phyloP scores from a whole-genome alignment of 1,140 invertebrate species.

The Planococcus citri region DNA sequence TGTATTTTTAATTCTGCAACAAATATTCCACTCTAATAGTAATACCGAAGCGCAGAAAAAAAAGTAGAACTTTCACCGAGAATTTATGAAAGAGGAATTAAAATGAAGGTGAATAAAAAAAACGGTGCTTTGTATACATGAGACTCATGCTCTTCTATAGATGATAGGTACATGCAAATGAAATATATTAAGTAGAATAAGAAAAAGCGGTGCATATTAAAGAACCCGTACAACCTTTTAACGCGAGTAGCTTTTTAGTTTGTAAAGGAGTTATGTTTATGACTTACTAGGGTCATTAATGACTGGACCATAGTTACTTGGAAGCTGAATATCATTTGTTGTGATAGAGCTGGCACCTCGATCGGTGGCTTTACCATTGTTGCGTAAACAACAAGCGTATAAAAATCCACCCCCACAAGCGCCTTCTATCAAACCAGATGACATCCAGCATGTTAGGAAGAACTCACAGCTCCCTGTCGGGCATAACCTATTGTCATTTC shows the following conservation, averaged over 20 bases:
- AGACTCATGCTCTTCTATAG: not conserved
- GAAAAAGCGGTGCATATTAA: not conserved
- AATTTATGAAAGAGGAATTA: too few relatives aligned
- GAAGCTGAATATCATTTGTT: slow-evolving; percentile 33
- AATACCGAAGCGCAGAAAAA: not conserved
- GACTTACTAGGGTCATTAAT: slow-evolving; percentile 60
- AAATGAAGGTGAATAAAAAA: not conserved
- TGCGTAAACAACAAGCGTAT: slow-evolving; percentile 74
- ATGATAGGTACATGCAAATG: not conserved
- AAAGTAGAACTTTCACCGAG: not conserved
- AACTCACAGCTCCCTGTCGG: slow-evolving; percentile 75
- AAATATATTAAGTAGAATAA: not conserved
- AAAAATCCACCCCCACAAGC: slow-evolving; percentile 66
- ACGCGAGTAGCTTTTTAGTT: not conserved
- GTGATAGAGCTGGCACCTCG: slow-evolving; percentile 42
- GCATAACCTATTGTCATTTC: slow-evolving; percentile 41
- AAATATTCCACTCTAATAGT: too few relatives aligned
- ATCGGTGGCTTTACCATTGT: slow-evolving; percentile 53
- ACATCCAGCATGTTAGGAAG: slow-evolving; percentile 84
- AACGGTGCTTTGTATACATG: too few relatives aligned
- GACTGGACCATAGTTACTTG: slow-evolving; percentile 47
- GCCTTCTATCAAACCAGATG: slow-evolving; percentile 72
- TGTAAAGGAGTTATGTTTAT: not conserved
- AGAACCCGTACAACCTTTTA: not conserved
- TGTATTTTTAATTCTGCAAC: not conserved